Evolutionary conservation across 2,797 vertebrate species (phyloP).

Genomic region (Centroberyx gerrardi): DNA sequence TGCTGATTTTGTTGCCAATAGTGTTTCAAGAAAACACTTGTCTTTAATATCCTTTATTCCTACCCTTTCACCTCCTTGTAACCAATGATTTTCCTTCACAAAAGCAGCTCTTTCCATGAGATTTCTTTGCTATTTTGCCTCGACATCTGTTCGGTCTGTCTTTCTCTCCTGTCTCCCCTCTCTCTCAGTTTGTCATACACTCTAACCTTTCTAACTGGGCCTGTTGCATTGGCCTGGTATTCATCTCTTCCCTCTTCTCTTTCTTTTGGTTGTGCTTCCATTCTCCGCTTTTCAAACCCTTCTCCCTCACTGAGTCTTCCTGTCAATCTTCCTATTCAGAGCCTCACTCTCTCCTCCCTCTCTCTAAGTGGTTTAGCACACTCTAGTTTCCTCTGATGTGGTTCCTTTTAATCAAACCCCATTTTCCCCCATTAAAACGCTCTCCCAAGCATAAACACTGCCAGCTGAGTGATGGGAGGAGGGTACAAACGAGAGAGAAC

Average conservation of each 20-base stretch:
- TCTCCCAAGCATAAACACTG: constrained; percentile 72
- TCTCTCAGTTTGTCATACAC: constrained; percentile 41
- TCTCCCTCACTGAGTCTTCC: constrained; percentile 51
- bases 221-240: constrained; percentile 14
- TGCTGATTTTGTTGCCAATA: constrained; percentile 34
- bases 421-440: constrained; percentile 73
- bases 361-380: constrained; percentile 56
- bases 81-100: constrained; percentile 45
- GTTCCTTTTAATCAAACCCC: constrained; percentile 73
- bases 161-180: not conserved
- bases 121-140: constrained; percentile 43
- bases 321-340: constrained; percentile 61
- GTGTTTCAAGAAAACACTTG: constrained; percentile 45
- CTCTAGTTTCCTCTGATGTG: constrained; percentile 63
- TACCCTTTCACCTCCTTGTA: constrained; percentile 39
- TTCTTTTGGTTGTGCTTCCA: constrained; percentile 15
- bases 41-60: constrained; percentile 61
- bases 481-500: constrained; percentile 58
- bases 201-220: constrained; percentile 24
- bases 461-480: constrained; percentile 49
- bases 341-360: constrained; percentile 39
- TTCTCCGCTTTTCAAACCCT: constrained; percentile 32
- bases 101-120: constrained; percentile 41
- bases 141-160: constrained; percentile 36
- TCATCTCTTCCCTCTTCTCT: constrained; percentile 18